Conservation (phyloP, 2,113 vertebrate genomes). For the Ammospiza nelsoni region DNA sequence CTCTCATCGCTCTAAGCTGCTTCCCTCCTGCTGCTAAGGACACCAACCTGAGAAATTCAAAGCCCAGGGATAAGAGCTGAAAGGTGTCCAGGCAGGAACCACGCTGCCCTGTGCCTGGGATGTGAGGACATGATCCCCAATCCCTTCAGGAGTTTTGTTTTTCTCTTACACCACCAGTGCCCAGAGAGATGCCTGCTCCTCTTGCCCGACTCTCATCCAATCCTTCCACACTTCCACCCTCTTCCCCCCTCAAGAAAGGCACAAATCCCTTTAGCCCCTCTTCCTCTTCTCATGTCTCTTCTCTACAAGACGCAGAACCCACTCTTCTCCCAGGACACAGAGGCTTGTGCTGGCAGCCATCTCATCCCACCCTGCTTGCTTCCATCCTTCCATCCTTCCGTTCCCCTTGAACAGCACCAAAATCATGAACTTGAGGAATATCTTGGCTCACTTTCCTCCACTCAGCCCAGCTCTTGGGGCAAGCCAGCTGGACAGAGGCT, state of each 20-base stretch:
- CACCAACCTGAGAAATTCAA: neutral
- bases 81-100: neutral
- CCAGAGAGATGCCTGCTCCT: neutral
- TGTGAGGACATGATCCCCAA: neutral
- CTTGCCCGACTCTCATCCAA: neutral
- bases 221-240: neutral
- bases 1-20: neutral
- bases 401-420: neutral
- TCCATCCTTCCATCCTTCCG: neutral
- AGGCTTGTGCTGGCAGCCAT: neutral
- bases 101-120: neutral
- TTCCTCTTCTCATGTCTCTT: neutral
- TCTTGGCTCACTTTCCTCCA: neutral
- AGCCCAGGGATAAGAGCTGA: neutral
- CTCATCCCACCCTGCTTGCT: neutral
- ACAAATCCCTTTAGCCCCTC: neutral
- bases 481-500: neutral
- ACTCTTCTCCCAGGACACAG: neutral
- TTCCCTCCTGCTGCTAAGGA: neutral
- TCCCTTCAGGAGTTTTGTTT: neutral
- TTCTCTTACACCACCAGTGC: neutral
- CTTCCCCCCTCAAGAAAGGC: neutral
- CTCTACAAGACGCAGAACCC: neutral
- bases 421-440: neutral
- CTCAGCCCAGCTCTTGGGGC: neutral